Base-by-base conservation (phyloP, 1,140 invertebrate species). In the Lanistes nyassanus region DNA sequence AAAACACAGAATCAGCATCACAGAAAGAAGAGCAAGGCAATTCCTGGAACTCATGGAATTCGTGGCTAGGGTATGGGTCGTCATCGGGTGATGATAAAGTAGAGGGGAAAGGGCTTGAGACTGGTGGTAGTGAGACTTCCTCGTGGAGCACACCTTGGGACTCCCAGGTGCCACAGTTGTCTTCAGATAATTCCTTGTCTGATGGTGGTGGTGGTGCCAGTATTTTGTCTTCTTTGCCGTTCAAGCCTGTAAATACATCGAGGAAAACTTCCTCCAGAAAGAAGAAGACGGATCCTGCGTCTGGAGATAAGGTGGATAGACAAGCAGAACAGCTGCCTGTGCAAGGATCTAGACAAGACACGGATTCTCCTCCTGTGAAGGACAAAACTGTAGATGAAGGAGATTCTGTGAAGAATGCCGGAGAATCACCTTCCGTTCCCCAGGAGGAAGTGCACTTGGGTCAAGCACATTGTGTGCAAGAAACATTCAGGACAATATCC, bases 121-220 rank as follows among this genome's bases (percentile, higher is more conserved):
- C 53, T 69, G 75, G 58, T 39, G 68, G 2, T 16, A 47, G 9
- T 47, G 42, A 47, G 19, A 23, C 16, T 31, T 78, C 77, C 23
- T 75, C 77, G 21, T 78, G 73, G 77, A 75, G 42, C 47, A 53
- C 67, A 21, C 67, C 77, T 26, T 78, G 73, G 77, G 58, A 4
- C n/a, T 16, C 58, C 23, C n/a, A 6, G 42, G 42, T 13, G 42
- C 42, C 42, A 47, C 42, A 47, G 42, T 47, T 60, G 58, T 60
- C n/a, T 60, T 34, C 9, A 9, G 23, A 34, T 13, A 60, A 60
- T 9, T 34, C n/a, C 3, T 11, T 16, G 7, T 60, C n/a, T 60
- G n/a, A 60, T 3, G 58, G 31, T 16, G 9, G n/a, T 3, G 58
- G 31, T 26, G 23, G 11, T 26, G 11, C 58, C 11, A 60, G 58